These are phyloP conservation scores for Circaetus gallicus DNA, from an alignment of 2,113 vertebrate genomes.

Conservation along the genomic window DNA sequence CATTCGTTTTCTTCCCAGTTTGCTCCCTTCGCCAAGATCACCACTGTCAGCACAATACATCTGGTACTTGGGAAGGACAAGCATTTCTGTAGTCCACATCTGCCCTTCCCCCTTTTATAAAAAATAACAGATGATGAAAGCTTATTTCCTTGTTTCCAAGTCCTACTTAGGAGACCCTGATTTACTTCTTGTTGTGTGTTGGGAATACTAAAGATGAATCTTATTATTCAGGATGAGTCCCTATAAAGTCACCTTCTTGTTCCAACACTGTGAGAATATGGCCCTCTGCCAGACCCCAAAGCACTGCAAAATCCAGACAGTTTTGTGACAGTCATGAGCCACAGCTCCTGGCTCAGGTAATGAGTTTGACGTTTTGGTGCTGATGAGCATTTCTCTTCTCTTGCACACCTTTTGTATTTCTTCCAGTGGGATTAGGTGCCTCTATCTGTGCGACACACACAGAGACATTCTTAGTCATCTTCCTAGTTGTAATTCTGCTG, in stretches of 20 bases:
- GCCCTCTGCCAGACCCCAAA: not conserved
- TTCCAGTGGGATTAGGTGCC: not conserved
- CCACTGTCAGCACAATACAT: not conserved
- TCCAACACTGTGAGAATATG: not conserved
- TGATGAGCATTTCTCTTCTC: not conserved
- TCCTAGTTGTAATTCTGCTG: not conserved
- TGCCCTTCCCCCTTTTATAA: not conserved
- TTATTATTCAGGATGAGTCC: not conserved
- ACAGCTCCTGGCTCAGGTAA: not conserved
- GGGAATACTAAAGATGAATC: not conserved
- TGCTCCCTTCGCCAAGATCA: not conserved
- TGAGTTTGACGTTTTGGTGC: not conserved
- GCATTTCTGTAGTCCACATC: not conserved
- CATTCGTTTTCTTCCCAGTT: not conserved
- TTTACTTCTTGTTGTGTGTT: not conserved
- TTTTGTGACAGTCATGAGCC: not conserved
- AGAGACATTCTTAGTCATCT: not conserved
- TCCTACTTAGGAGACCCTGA: not conserved
- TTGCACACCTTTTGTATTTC: not conserved
- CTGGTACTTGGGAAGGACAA: not conserved
- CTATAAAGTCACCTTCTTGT: not conserved
- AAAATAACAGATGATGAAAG: not conserved
- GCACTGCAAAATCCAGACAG: not conserved
- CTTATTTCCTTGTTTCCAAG: not conserved
- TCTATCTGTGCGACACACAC: not conserved